phyloP scores from a whole-genome alignment of 2,797 vertebrate genomes.

The Myioborus melanocephalus region DNA sequence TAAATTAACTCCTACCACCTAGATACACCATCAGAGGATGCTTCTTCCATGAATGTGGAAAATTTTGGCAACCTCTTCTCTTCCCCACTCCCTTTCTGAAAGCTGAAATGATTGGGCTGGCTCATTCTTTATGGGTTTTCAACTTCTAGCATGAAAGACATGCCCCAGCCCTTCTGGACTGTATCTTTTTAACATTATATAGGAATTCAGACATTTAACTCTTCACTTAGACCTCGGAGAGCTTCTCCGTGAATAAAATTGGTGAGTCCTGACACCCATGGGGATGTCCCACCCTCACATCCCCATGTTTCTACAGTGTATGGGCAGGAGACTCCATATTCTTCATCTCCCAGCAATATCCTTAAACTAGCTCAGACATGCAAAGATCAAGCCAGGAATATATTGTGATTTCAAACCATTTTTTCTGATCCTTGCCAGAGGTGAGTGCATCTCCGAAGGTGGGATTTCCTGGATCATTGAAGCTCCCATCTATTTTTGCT shows the following conservation, averaged over 20 bases:
- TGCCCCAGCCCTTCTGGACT: not conserved
- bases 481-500: conserved; percentile 81
- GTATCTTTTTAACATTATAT: not conserved
- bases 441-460: conserved; percentile 68
- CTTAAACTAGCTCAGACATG: not conserved
- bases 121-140: not conserved
- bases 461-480: conserved; percentile 81
- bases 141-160: not conserved
- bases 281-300: not conserved
- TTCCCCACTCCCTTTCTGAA: not conserved
- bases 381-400: not conserved
- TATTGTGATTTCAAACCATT: not conserved
- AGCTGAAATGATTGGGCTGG: not conserved
- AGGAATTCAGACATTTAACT: not conserved
- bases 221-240: not conserved
- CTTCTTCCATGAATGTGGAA: not conserved
- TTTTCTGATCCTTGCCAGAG: conserved; percentile 62
- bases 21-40: not conserved
- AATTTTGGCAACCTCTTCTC: not conserved
- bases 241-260: not conserved
- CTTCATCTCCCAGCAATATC: not conserved
- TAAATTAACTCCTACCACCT: not conserved
- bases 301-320: not conserved
- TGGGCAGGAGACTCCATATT: not conserved
- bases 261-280: not conserved